Conservation (phyloP, 2,113 vertebrate genomes). For the Pholis gunnellus region DNA sequence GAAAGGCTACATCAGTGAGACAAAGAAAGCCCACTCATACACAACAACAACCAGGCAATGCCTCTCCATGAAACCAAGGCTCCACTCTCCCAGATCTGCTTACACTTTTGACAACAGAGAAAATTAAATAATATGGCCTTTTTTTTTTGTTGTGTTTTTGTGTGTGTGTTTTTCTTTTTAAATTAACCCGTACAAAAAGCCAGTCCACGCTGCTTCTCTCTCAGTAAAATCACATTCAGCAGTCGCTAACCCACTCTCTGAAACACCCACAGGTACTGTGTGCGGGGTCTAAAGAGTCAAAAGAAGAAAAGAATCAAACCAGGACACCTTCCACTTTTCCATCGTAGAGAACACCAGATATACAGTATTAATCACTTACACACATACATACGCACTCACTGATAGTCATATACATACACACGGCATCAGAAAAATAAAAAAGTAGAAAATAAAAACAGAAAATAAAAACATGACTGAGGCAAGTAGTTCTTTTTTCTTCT, state of each 20-base stretch:
- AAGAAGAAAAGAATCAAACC: slow-evolving; percentile 70
- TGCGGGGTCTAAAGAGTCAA: slow-evolving; percentile 75
- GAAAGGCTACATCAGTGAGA: slow-evolving; percentile 62
- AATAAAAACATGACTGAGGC: slow-evolving; percentile 79
- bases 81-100: slow-evolving; percentile 84
- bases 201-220: slow-evolving; percentile 85
- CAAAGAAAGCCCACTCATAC: slow-evolving; percentile 37
- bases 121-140: slow-evolving; percentile 88
- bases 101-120: slow-evolving; percentile 84
- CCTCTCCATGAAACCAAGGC: slow-evolving; percentile 81
- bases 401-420: slow-evolving; percentile 78
- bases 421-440: slow-evolving; percentile 67
- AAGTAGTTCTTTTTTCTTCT: slow-evolving; percentile 66
- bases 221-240: slow-evolving; percentile 89
- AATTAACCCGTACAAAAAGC: slow-evolving; percentile 88
- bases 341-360: slow-evolving; percentile 84
- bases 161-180: slow-evolving; percentile 51
- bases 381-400: slow-evolving; percentile 72
- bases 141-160: slow-evolving; percentile 35
- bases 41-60: slow-evolving; percentile 52
- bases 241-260: slow-evolving; percentile 86
- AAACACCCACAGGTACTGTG: slow-evolving; percentile 82
- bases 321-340: slow-evolving; percentile 80
- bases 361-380: slow-evolving; percentile 86
- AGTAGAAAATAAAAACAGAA: slow-evolving; percentile 67